Percentiles rank a stretch among this genome's conserved stretches.
These are phyloP conservation scores for Drosophila subpulchrella DNA, from an alignment of 1,140 invertebrate species.

Conservation along the genomic window DNA sequence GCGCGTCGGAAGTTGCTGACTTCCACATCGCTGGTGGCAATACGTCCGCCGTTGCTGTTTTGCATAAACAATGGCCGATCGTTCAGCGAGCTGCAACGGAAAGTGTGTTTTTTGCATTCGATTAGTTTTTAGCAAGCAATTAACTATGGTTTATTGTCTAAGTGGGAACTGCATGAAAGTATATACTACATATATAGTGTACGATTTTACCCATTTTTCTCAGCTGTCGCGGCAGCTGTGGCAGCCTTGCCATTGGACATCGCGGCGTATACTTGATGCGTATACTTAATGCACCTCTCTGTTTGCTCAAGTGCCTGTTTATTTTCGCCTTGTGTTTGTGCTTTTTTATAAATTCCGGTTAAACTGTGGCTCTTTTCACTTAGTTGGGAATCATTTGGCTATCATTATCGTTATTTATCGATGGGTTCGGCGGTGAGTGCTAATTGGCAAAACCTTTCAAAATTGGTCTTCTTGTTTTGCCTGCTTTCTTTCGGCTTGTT, in stretches of 20 bases:
- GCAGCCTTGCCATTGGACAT: slow-evolving; percentile 63
- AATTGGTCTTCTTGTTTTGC: slow-evolving; percentile 29
- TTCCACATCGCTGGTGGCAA: slow-evolving; percentile 68
- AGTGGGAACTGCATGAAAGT: slow-evolving; percentile 6
- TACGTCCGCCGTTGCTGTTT: slow-evolving; percentile 59
- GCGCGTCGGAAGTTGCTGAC: slow-evolving; percentile 85
- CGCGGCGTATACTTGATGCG: slow-evolving; percentile 51
- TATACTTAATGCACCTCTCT: slow-evolving; percentile 28
- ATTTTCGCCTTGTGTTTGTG: slow-evolving; percentile 7
- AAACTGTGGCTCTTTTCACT: slow-evolving; percentile 16
- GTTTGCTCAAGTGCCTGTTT: slow-evolving; percentile 26
- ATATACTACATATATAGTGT: neutral
- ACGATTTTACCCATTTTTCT: slow-evolving; percentile 73
- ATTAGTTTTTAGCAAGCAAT: slow-evolving; percentile 24
- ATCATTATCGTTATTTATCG: slow-evolving; percentile 35
- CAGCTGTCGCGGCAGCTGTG: slow-evolving; percentile 43
- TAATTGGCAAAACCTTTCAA: slow-evolving; percentile 41
- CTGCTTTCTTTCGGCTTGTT: slow-evolving; percentile 52
- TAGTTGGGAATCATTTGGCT: slow-evolving; percentile 28
- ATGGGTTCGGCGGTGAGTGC: slow-evolving; percentile 9
- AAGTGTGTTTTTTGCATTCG: slow-evolving; percentile 38
- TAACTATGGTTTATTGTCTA: slow-evolving; percentile 31
- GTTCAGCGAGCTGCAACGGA: slow-evolving; percentile 62
- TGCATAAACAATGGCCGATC: slow-evolving; percentile 83
- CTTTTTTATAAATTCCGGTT: neutral